Conservation (phyloP, 1,140 invertebrate species). For the Cydia fagiglandana region DNA sequence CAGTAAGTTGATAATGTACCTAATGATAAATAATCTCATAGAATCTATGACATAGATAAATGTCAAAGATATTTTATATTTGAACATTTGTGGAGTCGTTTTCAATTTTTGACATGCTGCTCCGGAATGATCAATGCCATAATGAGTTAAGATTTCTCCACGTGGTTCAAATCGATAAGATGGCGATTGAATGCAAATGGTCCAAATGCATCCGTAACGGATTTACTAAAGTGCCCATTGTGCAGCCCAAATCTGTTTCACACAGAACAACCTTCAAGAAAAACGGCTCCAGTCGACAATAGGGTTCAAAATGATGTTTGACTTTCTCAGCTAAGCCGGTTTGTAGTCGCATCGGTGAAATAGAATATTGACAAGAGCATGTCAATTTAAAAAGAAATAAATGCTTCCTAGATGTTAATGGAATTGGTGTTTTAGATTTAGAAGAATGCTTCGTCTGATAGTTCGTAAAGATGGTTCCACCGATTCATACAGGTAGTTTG, state of each 20-base stretch:
- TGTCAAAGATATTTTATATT: no score
- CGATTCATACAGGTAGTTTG: not conserved
- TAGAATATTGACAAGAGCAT: constrained; percentile 22
- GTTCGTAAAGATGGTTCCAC: not conserved
- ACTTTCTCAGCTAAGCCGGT: not conserved
- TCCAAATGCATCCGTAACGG: constrained; percentile 23
- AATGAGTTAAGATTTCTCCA: not conserved
- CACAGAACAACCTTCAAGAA: constrained; percentile 7
- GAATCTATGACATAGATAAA: no score
- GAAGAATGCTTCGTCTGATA: not conserved
- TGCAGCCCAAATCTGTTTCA: constrained; percentile 19
- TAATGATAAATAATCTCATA: no score
- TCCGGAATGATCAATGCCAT: not conserved
- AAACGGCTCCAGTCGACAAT: not conserved
- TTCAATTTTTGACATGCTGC: not conserved
- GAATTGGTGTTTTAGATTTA: constrained; percentile 13
- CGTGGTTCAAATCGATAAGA: constrained; percentile 12
- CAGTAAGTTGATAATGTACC: no score
- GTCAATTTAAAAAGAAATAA: constrained; percentile 23
- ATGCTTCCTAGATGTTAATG: constrained; percentile 18
- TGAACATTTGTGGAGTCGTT: not conserved
- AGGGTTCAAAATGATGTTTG: constrained; percentile 4
- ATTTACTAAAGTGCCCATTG: constrained; percentile 30
- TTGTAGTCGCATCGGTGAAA: constrained; percentile 3
- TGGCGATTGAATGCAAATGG: constrained; percentile 29